These are phyloP conservation scores for Drosophila melanica DNA, from an alignment of 1,140 invertebrate genomes.

Conservation along the genomic window DNA sequence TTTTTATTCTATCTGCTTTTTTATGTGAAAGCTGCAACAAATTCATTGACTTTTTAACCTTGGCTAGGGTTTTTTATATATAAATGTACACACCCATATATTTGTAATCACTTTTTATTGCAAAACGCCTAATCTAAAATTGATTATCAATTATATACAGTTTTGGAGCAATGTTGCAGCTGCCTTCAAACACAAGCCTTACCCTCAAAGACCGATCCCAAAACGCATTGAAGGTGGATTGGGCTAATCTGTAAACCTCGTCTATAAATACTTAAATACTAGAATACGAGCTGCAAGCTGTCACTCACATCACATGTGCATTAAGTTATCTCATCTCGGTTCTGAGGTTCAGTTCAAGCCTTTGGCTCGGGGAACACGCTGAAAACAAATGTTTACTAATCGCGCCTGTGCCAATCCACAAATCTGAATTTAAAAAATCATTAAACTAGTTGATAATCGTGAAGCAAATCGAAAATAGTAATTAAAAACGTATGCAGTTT, in stretches of 20 bases:
- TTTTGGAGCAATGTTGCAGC: conserved; percentile 9
- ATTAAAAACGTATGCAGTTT: conserved; percentile 42
- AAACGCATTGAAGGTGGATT: conserved; percentile 29
- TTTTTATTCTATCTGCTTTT: too few species aligned
- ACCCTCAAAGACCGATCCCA: conserved; percentile 13
- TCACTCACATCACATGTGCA: conserved; percentile 52
- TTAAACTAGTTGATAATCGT: conserved; percentile 65
- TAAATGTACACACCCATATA: conserved; percentile 14
- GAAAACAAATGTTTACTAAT: conserved; percentile 78
- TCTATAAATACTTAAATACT: conserved; percentile 45
- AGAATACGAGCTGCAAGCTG: conserved; percentile 24
- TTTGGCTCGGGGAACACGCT: conserved; percentile 63
- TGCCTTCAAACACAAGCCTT: neutral
- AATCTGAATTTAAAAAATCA: conserved; percentile 63
- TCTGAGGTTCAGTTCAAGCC: conserved; percentile 47
- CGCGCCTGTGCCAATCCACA: conserved; percentile 43
- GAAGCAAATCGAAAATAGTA: conserved; percentile 32
- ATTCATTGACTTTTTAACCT: too few species aligned
- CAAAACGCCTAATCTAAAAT: conserved; percentile 11
- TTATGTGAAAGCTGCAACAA: too few species aligned
- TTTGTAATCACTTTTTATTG: neutral
- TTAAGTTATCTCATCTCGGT: conserved; percentile 58
- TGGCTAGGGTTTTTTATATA: too few species aligned
- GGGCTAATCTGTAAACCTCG: conserved; percentile 53
- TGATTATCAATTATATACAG: neutral